Conservation (phyloP, 2,113 vertebrate species). For the Morphnarchus princeps region DNA sequence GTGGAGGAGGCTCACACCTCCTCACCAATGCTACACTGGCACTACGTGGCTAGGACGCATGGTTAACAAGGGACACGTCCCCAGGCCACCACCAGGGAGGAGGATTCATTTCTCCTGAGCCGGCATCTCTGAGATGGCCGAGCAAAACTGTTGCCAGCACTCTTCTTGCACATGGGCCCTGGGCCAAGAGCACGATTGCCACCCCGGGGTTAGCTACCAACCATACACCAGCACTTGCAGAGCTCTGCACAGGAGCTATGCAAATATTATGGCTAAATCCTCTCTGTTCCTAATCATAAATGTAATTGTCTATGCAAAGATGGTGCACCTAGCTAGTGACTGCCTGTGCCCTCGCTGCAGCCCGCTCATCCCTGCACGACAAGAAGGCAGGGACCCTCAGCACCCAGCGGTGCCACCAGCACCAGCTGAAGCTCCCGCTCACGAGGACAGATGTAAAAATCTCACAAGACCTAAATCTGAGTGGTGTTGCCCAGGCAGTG, state of each 20-base stretch:
- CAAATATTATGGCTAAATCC: constrained; percentile 11
- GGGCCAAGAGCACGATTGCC: too few relatives aligned
- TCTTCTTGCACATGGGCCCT: too few relatives aligned
- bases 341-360: background rate
- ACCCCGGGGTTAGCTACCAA: too few relatives aligned
- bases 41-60: too few relatives aligned
- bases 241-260: background rate
- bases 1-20: background rate
- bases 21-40: too few relatives aligned
- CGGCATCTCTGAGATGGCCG: too few relatives aligned
- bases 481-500: background rate
- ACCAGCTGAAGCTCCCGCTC: background rate
- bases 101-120: too few relatives aligned
- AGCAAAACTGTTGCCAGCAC: too few relatives aligned
- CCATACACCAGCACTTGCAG: too few relatives aligned
- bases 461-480: background rate
- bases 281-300: background rate
- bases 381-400: background rate
- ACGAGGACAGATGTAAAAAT: background rate
- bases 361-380: rapidly evolving
- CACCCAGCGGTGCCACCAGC: background rate
- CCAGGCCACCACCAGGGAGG: too few relatives aligned
- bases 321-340: background rate
- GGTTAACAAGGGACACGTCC: too few relatives aligned
- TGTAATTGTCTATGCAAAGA: background rate